Base-by-base conservation (phyloP, 2,797 vertebrate genomes). In the Anabacerthia variegaticeps region DNA sequence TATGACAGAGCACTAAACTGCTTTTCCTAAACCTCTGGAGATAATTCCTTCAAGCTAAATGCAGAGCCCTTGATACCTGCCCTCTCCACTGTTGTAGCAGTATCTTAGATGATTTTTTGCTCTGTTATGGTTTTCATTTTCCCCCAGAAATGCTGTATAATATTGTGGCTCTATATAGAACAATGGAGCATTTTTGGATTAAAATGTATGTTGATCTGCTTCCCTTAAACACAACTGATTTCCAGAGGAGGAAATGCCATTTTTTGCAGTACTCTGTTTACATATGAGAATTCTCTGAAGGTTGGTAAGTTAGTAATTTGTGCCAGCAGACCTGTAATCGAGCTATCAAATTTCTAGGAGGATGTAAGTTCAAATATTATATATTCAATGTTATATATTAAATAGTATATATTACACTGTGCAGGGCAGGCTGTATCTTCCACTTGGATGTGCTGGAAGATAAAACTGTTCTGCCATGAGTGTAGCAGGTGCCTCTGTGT, bases 401-500 rank as follows among this genome's bases (percentile, higher is more conserved):
- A 44, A n/a, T 43, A 37, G 24, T 27, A 27, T 59, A 11, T 32
- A 22, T 15, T 63, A 32, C 41, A 63, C 7, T 24, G 17, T 63
- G 14, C 58, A 34, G 62, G 41, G 9, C 19, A 27, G 27, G n/a
- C 27, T 46, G 34, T 46, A 11, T 14, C 10, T 39, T 51, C 37
- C 24, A 3, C 32, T 26, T 56, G 43, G 21, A 2, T 19, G 10
- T 19, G 10, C 6, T 39, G 72, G 52, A 20, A 85, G 59, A 49
- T 17, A 7, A 3, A 68, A 2, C 5, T 7, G 0, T 24, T 63
- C 7, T 32, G 49, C 36, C 5, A 0, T 0, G 2, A 27, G 8
- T 11, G 6, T 34, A 63, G 55, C 39, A 54, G 52, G 44, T 44
- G 39, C 9, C 46, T 39, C 6, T 23, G 5, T 1, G 8, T 1